Conservation (phyloP, 2,113 vertebrate species). For the Eudyptes chrysolophus region DNA sequence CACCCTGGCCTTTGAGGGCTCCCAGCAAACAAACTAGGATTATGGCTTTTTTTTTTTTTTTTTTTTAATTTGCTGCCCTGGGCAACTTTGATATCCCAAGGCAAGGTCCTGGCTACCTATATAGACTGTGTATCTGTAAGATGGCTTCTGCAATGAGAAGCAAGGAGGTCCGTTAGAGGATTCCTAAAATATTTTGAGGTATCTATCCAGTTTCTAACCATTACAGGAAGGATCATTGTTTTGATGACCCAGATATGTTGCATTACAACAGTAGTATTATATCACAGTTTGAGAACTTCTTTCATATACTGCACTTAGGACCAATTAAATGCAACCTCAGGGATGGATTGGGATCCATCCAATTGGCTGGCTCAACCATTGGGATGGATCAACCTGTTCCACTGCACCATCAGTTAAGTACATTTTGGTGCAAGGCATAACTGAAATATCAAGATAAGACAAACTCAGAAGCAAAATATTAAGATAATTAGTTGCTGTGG, state of each 20-base stretch:
- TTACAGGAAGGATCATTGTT: not conserved
- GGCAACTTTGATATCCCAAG: not conserved
- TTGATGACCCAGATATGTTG: not conserved
- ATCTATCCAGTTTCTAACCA: not conserved
- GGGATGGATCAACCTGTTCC: not conserved
- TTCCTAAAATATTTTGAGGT: not conserved
- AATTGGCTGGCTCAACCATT: not conserved
- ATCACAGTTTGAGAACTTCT: not conserved
- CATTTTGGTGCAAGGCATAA: not conserved
- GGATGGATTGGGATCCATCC: not conserved
- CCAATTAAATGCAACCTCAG: not conserved
- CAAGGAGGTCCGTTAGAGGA: not conserved
- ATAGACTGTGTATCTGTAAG: not conserved
- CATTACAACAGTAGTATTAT: not conserved
- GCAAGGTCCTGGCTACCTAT: not conserved
- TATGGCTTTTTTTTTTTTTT: not conserved
- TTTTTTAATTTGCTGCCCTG: not conserved
- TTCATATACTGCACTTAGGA: not conserved
- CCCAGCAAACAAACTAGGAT: not conserved
- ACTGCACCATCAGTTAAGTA: not conserved
- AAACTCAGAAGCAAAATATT: not conserved
- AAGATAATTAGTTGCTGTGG: not conserved
- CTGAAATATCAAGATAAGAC: not conserved
- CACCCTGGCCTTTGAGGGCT: not conserved
- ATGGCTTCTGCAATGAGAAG: not conserved